Evolutionary conservation across 53 echinoderm and acorn worm genomes (phyloP).

Genomic region (Echinometra lucunter): DNA sequence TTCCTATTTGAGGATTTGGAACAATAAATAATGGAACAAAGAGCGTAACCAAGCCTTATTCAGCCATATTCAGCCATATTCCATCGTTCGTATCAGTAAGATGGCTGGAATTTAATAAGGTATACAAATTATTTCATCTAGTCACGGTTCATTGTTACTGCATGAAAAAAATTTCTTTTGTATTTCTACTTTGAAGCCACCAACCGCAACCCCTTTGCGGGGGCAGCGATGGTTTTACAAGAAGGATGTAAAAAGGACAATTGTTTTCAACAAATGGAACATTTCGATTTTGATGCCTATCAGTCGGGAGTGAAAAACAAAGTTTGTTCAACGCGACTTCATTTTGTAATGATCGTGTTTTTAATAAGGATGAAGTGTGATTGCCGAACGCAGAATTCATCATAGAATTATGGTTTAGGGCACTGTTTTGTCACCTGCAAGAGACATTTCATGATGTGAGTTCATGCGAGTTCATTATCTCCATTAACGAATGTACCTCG

Average conservation of each 20-base stretch:
- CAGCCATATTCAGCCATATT: background rate
- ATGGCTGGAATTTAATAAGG: background rate
- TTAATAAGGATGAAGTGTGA: background rate
- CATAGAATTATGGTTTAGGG: background rate
- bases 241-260: background rate
- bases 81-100: background rate
- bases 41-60: too few species aligned
- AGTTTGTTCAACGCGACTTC: background rate
- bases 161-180: background rate
- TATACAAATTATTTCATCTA: background rate
- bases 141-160: background rate
- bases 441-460: conserved; percentile 7
- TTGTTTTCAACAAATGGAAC: background rate
- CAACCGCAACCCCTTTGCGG: background rate
- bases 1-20: background rate
- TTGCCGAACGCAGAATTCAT: background rate
- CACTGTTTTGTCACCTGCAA: conserved; percentile 15
- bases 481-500: conserved; percentile 2
- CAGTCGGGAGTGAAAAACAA: background rate
- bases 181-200: background rate
- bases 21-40: too few species aligned
- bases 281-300: background rate
- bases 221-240: background rate
- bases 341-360: background rate
- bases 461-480: conserved; percentile 12